Conservation (phyloP, 2,888 invertebrate species). For the Heliconius erato region DNA sequence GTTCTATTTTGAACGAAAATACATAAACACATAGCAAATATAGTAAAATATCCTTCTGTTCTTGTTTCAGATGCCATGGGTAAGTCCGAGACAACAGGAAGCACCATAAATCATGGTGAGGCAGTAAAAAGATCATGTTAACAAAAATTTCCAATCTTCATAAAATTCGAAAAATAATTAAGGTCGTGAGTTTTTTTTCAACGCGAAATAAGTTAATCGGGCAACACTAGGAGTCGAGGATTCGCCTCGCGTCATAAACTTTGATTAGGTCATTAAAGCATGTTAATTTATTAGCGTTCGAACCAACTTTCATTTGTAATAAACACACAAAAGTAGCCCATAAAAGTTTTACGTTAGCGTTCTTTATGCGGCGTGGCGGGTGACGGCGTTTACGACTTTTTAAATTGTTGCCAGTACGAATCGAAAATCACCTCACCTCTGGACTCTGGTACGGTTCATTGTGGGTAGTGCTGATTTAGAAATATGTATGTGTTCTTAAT, state of each 20-base stretch:
- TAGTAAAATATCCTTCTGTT: conserved; percentile 64
- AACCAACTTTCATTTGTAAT: conserved; percentile 78
- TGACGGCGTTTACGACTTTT: conserved; percentile 68
- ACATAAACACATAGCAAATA: conserved; percentile 18
- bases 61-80: conserved; percentile 93
- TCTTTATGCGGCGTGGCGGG: conserved; percentile 57
- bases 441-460: conserved; percentile 63
- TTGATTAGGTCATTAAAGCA: conserved; percentile 86
- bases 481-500: conserved; percentile 35
- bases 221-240: conserved; percentile 85
- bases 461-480: conserved; percentile 35
- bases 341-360: conserved; percentile 64
- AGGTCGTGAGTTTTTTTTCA: conserved; percentile 64
- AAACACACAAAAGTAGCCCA: conserved; percentile 72
- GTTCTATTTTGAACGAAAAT: conserved; percentile 24
- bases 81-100: conserved; percentile 85
- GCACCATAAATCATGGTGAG: conserved; percentile 73
- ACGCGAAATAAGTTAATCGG: conserved; percentile 83
- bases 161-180: conserved; percentile 84
- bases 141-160: conserved; percentile 84
- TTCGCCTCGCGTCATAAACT: conserved; percentile 85
- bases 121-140: conserved; percentile 73
- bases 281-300: conserved; percentile 84
- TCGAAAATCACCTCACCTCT: conserved; percentile 79
- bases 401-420: conserved; percentile 65